A percentile compares a stretch with the other conserved stretches of the same genome.
phyloP scores from a whole-genome alignment of 2,797 vertebrate genomes.

The Chlorospingus semifuscus region DNA sequence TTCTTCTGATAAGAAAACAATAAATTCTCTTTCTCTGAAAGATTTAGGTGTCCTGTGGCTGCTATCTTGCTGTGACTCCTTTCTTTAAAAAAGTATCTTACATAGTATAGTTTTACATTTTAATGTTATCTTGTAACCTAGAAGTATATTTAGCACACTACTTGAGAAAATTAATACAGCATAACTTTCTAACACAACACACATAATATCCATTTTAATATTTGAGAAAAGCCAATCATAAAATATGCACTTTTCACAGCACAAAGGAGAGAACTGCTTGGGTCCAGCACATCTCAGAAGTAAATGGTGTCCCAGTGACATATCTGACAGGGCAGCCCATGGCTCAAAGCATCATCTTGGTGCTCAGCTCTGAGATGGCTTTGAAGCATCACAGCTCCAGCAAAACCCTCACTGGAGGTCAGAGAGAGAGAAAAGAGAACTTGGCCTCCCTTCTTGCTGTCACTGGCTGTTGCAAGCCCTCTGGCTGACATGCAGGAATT shows the following conservation, averaged over 20 bases:
- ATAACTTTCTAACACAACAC: too few species aligned
- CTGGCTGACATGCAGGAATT: rapidly evolving
- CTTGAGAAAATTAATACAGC: too few species aligned
- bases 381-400: neutral
- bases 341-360: neutral
- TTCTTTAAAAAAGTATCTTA: too few species aligned
- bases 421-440: neutral
- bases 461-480: neutral
- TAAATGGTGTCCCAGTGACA: neutral
- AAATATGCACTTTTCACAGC: too few species aligned
- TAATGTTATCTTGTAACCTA: too few species aligned
- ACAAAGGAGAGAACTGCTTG: neutral
- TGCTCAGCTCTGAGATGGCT: neutral
- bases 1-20: too few species aligned
- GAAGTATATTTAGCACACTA: too few species aligned
- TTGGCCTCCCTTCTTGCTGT: neutral
- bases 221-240: too few species aligned
- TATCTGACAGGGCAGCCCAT: neutral
- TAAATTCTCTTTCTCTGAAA: too few species aligned
- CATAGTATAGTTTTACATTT: too few species aligned
- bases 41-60: too few species aligned
- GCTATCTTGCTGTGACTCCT: rapidly evolving
- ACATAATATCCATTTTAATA: too few species aligned
- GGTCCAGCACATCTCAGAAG: neutral
- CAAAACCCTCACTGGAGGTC: neutral